Percentiles rank a stretch among this genome's conserved stretches.
These are phyloP conservation scores for Netelia virgata DNA, from an alignment of 2,888 invertebrate genomes.

Conservation along the genomic window DNA sequence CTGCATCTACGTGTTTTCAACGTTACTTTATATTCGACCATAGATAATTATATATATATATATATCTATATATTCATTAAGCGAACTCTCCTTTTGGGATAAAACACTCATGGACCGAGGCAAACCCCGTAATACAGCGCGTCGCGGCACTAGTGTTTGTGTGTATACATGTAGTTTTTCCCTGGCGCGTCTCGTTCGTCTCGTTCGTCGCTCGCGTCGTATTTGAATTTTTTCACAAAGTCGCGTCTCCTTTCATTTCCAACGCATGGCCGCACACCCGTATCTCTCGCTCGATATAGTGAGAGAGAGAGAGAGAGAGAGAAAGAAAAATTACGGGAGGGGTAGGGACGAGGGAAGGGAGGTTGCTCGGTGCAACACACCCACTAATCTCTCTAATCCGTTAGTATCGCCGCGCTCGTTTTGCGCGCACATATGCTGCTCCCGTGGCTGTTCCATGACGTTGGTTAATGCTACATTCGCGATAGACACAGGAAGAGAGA, in stretches of 20 bases:
- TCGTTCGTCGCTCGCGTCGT: slow-evolving; percentile 72
- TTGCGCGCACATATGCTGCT: slow-evolving; percentile 34
- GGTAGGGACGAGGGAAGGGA: not conserved
- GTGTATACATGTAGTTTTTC: slow-evolving; percentile 29
- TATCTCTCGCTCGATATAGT: slow-evolving; percentile 63
- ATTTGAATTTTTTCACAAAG: slow-evolving; percentile 71
- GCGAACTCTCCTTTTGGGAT: slow-evolving; percentile 73
- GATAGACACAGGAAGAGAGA: slow-evolving; percentile 33
- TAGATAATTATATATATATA: not conserved
- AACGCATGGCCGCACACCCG: slow-evolving; percentile 83
- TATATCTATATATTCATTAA: slow-evolving; percentile 45
- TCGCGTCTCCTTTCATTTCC: slow-evolving; percentile 84
- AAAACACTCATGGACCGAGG: slow-evolving; percentile 57
- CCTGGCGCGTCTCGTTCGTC: slow-evolving; percentile 66
- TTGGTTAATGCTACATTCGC: slow-evolving; percentile 24
- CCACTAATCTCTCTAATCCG: slow-evolving; percentile 82
- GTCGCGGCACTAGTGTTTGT: not conserved
- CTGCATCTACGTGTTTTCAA: slow-evolving; percentile 8
- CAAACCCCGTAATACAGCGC: slow-evolving; percentile 32
- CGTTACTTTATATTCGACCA: not conserved
- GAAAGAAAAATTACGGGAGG: not conserved
- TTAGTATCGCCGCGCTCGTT: slow-evolving; percentile 66
- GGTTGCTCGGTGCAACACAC: slow-evolving; percentile 76
- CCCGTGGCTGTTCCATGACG: slow-evolving; percentile 24
- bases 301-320: not conserved